phyloP scores from a whole-genome alignment of 2,113 vertebrate genomes.

The Brevimyrus niger region DNA sequence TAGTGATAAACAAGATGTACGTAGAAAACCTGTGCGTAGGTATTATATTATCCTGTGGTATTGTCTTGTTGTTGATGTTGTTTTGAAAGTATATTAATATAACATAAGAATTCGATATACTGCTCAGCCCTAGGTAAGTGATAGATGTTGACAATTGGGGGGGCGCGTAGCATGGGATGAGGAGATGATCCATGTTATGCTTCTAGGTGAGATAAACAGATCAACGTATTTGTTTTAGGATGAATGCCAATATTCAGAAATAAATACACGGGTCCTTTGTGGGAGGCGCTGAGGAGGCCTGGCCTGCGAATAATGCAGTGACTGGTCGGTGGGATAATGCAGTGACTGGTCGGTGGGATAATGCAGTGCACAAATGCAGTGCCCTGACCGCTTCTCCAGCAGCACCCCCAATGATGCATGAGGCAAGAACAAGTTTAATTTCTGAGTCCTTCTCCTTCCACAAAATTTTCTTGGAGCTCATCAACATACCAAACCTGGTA shows the following conservation, averaged over 20 bases:
- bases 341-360: neutral
- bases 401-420: neutral
- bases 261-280: neutral
- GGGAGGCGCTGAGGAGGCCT: neutral
- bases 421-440: neutral
- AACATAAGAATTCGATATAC: neutral
- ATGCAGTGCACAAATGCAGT: neutral
- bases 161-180: neutral
- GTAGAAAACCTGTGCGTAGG: neutral
- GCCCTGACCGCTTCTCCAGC: neutral
- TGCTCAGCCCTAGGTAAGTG: neutral
- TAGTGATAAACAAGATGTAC: neutral
- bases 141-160: neutral
- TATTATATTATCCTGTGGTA: neutral
- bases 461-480: neutral
- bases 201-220: neutral
- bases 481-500: neutral
- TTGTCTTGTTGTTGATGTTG: neutral
- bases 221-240: neutral
- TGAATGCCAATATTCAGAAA: neutral
- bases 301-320: no score
- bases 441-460: neutral
- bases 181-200: neutral
- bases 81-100: neutral
- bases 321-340: neutral